These are phyloP conservation scores for Epinotia brunnichana DNA, from an alignment of 2,888 invertebrate species.

Conservation along the genomic window DNA sequence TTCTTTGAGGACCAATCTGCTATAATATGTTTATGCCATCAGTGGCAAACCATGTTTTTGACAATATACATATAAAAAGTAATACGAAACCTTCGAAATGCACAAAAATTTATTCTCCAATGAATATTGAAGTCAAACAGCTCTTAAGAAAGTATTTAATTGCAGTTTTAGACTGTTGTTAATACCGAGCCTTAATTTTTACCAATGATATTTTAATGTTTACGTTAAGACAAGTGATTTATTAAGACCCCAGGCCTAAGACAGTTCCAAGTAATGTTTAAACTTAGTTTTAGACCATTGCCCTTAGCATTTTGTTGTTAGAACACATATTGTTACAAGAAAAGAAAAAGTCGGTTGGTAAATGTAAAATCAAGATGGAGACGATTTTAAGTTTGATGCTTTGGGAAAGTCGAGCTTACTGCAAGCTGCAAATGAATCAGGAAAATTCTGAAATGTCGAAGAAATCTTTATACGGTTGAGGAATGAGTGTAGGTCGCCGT, in stretches of 20 bases:
- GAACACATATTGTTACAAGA: conserved; percentile 38
- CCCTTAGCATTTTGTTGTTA: conserved; percentile 38
- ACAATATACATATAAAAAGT: conserved; percentile 19
- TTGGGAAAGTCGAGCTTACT: conserved; percentile 14
- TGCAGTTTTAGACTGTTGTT: no score
- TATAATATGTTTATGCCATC: conserved; percentile 20
- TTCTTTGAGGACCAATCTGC: conserved; percentile 45
- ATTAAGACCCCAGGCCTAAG: conserved; percentile 22
- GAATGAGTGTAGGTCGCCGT: neutral
- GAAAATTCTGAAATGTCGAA: neutral
- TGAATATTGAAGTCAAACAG: conserved; percentile 4
- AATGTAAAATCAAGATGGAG: neutral
- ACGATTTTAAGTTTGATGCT: neutral
- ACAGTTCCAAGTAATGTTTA: conserved; percentile 30
- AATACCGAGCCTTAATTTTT: neutral
- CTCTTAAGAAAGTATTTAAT: neutral
- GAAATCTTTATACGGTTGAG: conserved; percentile 9
- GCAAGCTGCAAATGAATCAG: neutral
- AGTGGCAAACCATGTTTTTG: conserved; percentile 16
- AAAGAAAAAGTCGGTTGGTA: conserved; percentile 1
- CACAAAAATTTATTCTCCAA: neutral
- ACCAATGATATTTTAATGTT: neutral
- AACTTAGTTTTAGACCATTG: conserved; percentile 25
- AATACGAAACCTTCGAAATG: neutral
- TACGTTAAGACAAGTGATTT: conserved; percentile 30